These are phyloP conservation scores for Liopterus haemorrhoidalis DNA, from an alignment of 2,888 invertebrate species.

Conservation along the genomic window DNA sequence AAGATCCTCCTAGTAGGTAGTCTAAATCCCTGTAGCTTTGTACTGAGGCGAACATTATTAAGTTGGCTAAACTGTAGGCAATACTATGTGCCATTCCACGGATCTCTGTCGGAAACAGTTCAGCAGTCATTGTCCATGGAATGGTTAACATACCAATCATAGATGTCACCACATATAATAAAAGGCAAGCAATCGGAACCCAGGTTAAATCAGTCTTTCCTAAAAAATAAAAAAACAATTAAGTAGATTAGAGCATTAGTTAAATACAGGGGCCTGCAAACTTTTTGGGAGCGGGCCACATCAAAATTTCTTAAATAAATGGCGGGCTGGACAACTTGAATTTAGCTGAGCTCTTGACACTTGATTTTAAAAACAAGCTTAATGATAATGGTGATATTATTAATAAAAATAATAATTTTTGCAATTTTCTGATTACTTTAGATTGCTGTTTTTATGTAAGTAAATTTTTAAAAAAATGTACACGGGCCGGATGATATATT, in stretches of 20 bases:
- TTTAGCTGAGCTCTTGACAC: neutral
- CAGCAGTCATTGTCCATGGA: conserved; percentile 62
- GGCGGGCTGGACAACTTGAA: too few species aligned
- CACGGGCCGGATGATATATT: too few species aligned
- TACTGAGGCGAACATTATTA: conserved; percentile 54
- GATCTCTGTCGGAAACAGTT: conserved; percentile 56
- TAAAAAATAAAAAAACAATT: conserved; percentile 23
- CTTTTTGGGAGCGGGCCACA: too few species aligned
- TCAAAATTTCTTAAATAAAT: too few species aligned
- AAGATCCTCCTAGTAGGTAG: conserved; percentile 44
- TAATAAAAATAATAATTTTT: too few species aligned
- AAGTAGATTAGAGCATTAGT: neutral
- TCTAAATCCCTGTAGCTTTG: conserved; percentile 47
- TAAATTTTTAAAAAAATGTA: too few species aligned
- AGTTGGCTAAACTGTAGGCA: conserved; percentile 52
- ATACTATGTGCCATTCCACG: conserved; percentile 56
- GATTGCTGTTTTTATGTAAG: too few species aligned
- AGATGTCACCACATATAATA: conserved; percentile 54
- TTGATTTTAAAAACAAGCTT: too few species aligned
- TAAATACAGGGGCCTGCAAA: too few species aligned
- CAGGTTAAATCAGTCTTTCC: conserved; percentile 41
- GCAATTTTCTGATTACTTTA: too few species aligned
- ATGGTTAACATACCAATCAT: conserved; percentile 57
- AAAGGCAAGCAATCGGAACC: conserved; percentile 49
- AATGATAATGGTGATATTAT: too few species aligned